phyloP scores from a whole-genome alignment of 2,113 vertebrate genomes.

The Gallinago paraguaiae region DNA sequence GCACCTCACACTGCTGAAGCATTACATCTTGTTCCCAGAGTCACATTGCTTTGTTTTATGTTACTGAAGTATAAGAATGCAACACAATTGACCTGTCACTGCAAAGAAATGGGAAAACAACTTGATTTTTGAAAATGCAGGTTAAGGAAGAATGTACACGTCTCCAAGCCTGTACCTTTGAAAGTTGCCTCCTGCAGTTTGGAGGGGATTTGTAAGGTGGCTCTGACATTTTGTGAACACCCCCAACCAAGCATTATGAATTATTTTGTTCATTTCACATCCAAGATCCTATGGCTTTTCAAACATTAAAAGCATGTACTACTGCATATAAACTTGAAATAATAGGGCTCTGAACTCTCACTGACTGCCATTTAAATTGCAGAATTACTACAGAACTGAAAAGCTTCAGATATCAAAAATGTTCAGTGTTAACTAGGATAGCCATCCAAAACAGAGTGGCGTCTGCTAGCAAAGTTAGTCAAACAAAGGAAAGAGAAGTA shows the following conservation, averaged over 20 bases:
- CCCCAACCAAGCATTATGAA: conserved; percentile 35
- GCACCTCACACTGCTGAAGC: background rate
- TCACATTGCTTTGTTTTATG: background rate
- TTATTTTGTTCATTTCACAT: conserved; percentile 65
- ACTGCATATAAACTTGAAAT: conserved; percentile 48
- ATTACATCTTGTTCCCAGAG: conserved; percentile 15
- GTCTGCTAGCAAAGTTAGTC: background rate
- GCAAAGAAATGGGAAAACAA: conserved; percentile 62
- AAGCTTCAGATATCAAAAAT: background rate
- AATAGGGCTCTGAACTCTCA: conserved; percentile 50
- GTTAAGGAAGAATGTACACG: conserved; percentile 45
- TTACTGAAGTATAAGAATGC: conserved; percentile 28
- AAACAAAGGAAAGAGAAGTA: background rate
- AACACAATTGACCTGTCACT: conserved; percentile 47
- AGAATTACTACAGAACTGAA: background rate
- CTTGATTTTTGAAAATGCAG: conserved; percentile 49
- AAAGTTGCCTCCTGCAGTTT: conserved; percentile 43
- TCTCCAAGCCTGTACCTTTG: conserved; percentile 40
- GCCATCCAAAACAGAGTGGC: background rate
- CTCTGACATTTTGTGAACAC: conserved; percentile 59
- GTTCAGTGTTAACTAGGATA: background rate
- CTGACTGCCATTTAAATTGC: conserved; percentile 12
- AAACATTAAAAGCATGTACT: conserved; percentile 40
- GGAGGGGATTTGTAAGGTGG: conserved; percentile 53
- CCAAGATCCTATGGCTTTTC: conserved; percentile 48